Evolutionary conservation across 1,140 invertebrate species (phyloP).

Genomic region (Leptinotarsa undecemlineata): DNA sequence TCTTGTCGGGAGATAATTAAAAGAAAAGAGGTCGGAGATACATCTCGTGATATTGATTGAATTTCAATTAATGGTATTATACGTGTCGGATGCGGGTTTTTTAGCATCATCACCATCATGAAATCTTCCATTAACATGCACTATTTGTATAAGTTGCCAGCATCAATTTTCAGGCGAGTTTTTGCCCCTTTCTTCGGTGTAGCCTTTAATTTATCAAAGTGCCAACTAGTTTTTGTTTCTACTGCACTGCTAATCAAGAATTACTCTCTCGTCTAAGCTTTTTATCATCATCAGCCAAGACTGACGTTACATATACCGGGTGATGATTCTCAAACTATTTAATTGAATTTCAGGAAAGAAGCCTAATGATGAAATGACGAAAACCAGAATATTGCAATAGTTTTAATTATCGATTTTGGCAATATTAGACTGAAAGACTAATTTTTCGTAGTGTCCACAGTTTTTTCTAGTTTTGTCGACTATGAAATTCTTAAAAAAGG

Average conservation of each 20-base stretch:
- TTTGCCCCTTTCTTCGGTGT: not conserved
- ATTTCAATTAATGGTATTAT: conserved; percentile 21
- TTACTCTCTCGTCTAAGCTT: not conserved
- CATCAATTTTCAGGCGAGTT: not conserved
- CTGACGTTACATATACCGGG: not conserved
- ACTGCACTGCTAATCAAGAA: not conserved
- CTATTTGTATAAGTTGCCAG: conserved; percentile 1
- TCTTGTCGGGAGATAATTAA: conserved; percentile 22
- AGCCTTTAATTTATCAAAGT: conserved; percentile 1
- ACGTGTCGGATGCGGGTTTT: not conserved
- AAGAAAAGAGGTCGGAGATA: conserved; percentile 19
- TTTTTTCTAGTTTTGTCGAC: too few relatives aligned
- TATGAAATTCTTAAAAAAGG: too few relatives aligned
- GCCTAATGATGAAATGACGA: too few relatives aligned
- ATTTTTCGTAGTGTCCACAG: too few relatives aligned
- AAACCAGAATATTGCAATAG: too few relatives aligned
- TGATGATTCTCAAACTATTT: too few relatives aligned
- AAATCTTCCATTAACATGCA: not conserved
- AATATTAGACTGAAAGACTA: too few relatives aligned
- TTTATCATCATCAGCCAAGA: not conserved
- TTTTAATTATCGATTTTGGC: too few relatives aligned
- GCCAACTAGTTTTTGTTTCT: conserved; percentile 1
- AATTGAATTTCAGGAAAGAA: too few relatives aligned
- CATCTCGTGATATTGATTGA: conserved; percentile 15
- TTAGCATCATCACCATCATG: not conserved